These are phyloP conservation scores for Brienomyrus brachyistius DNA, from an alignment of 2,113 vertebrate genomes.

Conservation along the genomic window DNA sequence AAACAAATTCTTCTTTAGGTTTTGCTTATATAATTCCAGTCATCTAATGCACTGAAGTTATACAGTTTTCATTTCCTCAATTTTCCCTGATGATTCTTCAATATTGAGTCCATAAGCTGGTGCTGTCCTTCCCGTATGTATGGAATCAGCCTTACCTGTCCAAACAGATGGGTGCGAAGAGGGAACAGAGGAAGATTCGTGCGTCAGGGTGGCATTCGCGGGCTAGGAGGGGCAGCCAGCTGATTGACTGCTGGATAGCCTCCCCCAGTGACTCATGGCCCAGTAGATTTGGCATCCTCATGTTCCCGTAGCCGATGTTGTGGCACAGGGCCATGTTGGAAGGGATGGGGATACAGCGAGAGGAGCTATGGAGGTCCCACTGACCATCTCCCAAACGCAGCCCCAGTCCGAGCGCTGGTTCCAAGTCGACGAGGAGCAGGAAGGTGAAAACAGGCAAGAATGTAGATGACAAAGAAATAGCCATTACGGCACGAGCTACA, in stretches of 20 bases:
- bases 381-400: constrained; percentile 23
- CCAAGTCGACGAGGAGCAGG: constrained; percentile 25
- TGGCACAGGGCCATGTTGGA: constrained; percentile 68
- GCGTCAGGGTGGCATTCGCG: constrained; percentile 70
- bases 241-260: constrained; percentile 70
- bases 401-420: constrained; percentile 16
- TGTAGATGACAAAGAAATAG: background rate
- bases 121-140: background rate
- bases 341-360: constrained; percentile 61
- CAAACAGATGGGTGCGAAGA: constrained; percentile 74
- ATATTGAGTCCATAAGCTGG: background rate
- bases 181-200: constrained; percentile 76
- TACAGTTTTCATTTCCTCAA: background rate
- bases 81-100: background rate
- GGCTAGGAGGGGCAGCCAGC: constrained; percentile 73
- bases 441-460: constrained; percentile 31
- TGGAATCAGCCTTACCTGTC: constrained; percentile 61
- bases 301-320: constrained; percentile 68
- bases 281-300: constrained; percentile 75
- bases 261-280: constrained; percentile 68
- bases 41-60: background rate
- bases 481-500: constrained; percentile 22
- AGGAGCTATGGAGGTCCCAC: constrained; percentile 62
- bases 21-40: background rate
- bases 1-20: background rate